Percentiles rank a stretch among this genome's conserved stretches.
phyloP scores from a whole-genome alignment of 2,113 vertebrate species.

The Picathartes gymnocephalus region DNA sequence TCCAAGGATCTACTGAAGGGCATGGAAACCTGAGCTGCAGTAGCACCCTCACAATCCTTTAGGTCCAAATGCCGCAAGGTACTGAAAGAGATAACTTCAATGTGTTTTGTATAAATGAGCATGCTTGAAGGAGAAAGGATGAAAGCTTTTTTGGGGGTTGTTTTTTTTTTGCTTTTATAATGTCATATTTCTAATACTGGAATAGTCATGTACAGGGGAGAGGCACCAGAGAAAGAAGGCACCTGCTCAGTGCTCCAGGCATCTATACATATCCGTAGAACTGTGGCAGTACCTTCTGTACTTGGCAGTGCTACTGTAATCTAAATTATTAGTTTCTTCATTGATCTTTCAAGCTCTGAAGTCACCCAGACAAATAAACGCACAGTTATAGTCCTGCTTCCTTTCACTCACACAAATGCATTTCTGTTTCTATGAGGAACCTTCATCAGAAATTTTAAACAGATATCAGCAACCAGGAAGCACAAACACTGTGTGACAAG shows the following conservation, averaged over 20 bases:
- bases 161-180: background rate
- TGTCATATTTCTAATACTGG: background rate
- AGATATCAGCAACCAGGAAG: background rate
- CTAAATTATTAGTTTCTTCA: background rate
- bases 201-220: background rate
- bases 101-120: background rate
- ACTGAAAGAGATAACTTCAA: background rate
- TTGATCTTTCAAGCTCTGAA: background rate
- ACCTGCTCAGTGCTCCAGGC: background rate
- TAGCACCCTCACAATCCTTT: background rate
- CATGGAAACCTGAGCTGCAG: background rate
- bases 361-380: background rate
- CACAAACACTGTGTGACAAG: background rate
- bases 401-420: background rate
- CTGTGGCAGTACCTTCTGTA: background rate
- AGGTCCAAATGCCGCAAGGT: background rate
- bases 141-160: background rate
- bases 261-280: background rate
- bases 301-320: background rate
- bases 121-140: fast-evolving
- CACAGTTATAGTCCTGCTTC: background rate
- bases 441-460: background rate
- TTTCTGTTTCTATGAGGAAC: background rate
- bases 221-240: background rate
- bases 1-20: background rate